Evolutionary conservation across 2,797 vertebrate species (phyloP).

Genomic region (Emys orbicularis): DNA sequence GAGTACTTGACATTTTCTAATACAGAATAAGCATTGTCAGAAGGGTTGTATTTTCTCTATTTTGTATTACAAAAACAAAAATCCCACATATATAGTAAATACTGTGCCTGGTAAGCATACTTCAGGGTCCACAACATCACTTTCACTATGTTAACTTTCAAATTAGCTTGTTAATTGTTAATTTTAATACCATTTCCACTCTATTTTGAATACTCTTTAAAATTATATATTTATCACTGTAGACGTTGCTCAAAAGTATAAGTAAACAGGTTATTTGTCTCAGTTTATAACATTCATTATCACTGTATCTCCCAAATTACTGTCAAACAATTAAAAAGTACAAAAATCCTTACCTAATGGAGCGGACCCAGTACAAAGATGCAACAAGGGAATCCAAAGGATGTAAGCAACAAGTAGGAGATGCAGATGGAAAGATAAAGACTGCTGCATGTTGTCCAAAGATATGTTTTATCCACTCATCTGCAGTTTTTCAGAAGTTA

Average conservation of each 20-base stretch:
- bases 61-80: not conserved
- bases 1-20: not conserved
- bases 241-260: not conserved
- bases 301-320: not conserved
- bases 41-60: not conserved
- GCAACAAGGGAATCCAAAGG: slow-evolving; percentile 50
- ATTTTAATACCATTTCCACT: slow-evolving; percentile 16
- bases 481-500: slow-evolving; percentile 48
- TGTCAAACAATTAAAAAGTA: slow-evolving; percentile 46
- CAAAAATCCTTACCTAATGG: slow-evolving; percentile 62
- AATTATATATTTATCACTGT: slow-evolving; percentile 3
- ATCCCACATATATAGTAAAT: not conserved
- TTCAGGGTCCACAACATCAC: not conserved
- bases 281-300: slow-evolving; percentile 2
- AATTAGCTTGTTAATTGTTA: not conserved
- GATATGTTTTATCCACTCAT: slow-evolving; percentile 21
- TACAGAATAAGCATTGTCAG: not conserved
- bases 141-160: slow-evolving; percentile 38
- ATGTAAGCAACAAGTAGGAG: slow-evolving; percentile 56
- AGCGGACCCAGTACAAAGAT: slow-evolving; percentile 18
- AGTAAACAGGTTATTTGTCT: not conserved
- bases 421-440: slow-evolving; percentile 32
- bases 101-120: not conserved
- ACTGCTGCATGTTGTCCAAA: slow-evolving; percentile 51
- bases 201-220: not conserved